Conservation (phyloP, 2,113 vertebrate genomes). For the Callopanchax toddi region DNA sequence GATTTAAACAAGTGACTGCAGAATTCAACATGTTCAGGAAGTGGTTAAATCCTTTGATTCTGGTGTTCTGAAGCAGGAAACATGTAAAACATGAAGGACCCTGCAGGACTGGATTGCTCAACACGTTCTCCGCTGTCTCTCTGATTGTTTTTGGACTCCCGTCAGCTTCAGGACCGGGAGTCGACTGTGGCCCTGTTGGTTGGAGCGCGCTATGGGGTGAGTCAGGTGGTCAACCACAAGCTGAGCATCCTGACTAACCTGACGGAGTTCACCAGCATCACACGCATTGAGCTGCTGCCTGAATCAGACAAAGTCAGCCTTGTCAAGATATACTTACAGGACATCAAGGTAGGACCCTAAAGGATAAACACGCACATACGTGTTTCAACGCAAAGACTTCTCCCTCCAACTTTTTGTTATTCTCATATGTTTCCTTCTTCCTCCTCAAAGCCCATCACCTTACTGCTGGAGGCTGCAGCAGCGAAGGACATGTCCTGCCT, state of each 20-base stretch:
- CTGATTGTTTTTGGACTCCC: neutral
- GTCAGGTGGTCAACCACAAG: conserved; percentile 96
- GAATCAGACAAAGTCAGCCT: conserved; percentile 94
- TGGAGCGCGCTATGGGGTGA: conserved; percentile 91
- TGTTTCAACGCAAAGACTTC: too few species aligned
- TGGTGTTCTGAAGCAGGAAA: too few species aligned
- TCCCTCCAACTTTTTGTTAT: too few species aligned
- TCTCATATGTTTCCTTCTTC: conserved; percentile 37
- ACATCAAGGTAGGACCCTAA: conserved; percentile 87
- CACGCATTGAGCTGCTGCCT: conserved; percentile 87
- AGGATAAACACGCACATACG: too few species aligned
- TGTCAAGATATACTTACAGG: conserved; percentile 95
- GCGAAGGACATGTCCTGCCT: conserved; percentile 95
- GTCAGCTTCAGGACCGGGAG: conserved; percentile 94
- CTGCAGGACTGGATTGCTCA: too few species aligned
- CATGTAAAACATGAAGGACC: too few species aligned
- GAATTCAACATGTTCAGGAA: too few species aligned
- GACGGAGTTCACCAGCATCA: conserved; percentile 92
- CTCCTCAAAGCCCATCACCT: conserved; percentile 84
- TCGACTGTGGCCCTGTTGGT: conserved; percentile 90
- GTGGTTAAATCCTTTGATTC: too few species aligned
- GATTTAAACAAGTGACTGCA: too few species aligned
- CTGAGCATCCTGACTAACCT: conserved; percentile 89
- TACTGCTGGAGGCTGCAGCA: conserved; percentile 89
- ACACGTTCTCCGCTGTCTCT: neutral